These are phyloP conservation scores for Pagrus major DNA, from an alignment of 2,113 vertebrate species.

Conservation along the genomic window DNA sequence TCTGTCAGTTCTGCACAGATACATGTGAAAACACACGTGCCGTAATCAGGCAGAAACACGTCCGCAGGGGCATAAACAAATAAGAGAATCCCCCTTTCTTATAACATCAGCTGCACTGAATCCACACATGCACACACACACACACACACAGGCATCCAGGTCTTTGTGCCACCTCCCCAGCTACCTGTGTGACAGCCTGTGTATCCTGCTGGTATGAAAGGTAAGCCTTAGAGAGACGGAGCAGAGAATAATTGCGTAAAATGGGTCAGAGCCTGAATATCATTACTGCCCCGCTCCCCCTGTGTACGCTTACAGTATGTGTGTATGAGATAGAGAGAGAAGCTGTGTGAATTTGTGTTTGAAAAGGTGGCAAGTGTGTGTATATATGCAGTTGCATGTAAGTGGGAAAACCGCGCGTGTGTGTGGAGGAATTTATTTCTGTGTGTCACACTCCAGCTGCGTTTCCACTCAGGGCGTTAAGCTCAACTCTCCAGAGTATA, in stretches of 20 bases:
- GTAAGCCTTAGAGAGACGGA: constrained; percentile 69
- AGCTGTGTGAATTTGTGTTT: constrained; percentile 37
- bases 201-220: constrained; percentile 67
- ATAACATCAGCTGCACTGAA: constrained; percentile 21
- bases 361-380: constrained; percentile 1
- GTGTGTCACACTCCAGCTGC: constrained; percentile 13
- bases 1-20: constrained; percentile 28
- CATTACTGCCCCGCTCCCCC: constrained; percentile 59
- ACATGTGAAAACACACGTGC: not conserved
- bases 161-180: constrained; percentile 60
- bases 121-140: constrained; percentile 19
- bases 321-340: constrained; percentile 20
- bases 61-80: constrained; percentile 40
- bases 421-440: not conserved
- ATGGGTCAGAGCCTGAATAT: constrained; percentile 81
- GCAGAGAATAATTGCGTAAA: constrained; percentile 77
- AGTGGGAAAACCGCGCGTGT: constrained; percentile 20
- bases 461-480: constrained; percentile 38
- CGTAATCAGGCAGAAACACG: constrained; percentile 2
- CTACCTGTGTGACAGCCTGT: constrained; percentile 62
- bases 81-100: constrained; percentile 28
- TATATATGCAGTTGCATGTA: not conserved
- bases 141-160: constrained; percentile 29
- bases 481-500: constrained; percentile 51
- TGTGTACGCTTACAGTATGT: constrained; percentile 25